These are phyloP conservation scores for Dipodomys merriami DNA, from an alignment of 2,113 vertebrate species.

Conservation along the genomic window DNA sequence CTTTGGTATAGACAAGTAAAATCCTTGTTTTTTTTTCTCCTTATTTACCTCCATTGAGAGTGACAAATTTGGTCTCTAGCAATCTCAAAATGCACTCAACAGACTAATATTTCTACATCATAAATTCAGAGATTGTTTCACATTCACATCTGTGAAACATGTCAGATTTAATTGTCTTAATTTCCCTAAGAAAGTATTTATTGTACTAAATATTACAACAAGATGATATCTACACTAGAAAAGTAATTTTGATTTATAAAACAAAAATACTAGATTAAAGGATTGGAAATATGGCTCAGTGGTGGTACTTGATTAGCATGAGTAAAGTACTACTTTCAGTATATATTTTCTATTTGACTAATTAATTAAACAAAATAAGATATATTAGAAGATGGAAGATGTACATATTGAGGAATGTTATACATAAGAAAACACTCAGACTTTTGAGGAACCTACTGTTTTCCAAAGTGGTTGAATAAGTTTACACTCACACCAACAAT, in stretches of 20 bases:
- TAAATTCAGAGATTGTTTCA: not conserved
- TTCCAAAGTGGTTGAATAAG: no score
- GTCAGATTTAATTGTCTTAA: not conserved
- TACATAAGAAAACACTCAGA: not conserved
- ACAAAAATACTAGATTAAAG: not conserved
- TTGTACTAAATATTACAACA: constrained; percentile 6
- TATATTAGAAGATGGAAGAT: no score
- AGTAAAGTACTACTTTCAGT: no score
- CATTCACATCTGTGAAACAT: not conserved
- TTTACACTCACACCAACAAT: no score
- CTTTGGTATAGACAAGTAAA: not conserved
- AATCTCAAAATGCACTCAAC: not conserved
- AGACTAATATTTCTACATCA: not conserved
- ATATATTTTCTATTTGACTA: no score
- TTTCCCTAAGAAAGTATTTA: no score
- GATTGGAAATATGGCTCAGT: no score
- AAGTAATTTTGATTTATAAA: not conserved
- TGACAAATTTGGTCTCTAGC: not conserved
- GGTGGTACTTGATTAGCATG: no score
- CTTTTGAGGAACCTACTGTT: no score
- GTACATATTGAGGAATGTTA: no score
- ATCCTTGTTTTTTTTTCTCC: not conserved
- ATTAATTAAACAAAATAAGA: no score
- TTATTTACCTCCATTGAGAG: not conserved
- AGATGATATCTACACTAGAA: not conserved